phyloP scores from a whole-genome alignment of 1,140 invertebrate species.

The Drosophila parabipectinata region DNA sequence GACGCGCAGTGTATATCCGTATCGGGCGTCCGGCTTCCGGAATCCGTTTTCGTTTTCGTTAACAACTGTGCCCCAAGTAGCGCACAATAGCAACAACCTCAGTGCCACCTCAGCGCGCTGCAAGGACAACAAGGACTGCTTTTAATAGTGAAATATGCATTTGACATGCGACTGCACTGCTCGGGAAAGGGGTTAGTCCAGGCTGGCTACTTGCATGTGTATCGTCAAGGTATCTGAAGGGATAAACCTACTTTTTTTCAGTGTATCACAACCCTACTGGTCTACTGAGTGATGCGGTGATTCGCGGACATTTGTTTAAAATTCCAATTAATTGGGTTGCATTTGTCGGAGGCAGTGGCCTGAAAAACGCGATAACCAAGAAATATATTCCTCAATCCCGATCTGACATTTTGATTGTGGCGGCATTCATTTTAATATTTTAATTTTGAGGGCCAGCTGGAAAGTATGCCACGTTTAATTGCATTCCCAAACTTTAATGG shows the following conservation, averaged over 20 bases:
- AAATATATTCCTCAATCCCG: slow-evolving; percentile 42
- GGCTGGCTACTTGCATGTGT: slow-evolving; percentile 10
- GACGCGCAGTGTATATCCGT: too few species aligned
- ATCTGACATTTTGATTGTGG: slow-evolving; percentile 31
- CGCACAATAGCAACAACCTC: slow-evolving; percentile 17
- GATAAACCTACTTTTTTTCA: neutral
- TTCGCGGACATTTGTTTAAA: slow-evolving; percentile 59
- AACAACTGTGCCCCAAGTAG: slow-evolving; percentile 55
- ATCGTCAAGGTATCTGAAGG: neutral
- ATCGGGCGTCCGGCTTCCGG: slow-evolving; percentile 46
- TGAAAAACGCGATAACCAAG: slow-evolving; percentile 32
- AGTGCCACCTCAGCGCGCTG: neutral
- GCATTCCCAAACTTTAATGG: neutral
- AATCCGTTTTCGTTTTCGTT: slow-evolving; percentile 61
- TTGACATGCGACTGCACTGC: slow-evolving; percentile 68
- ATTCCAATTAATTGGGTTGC: slow-evolving; percentile 50
- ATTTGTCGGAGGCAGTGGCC: slow-evolving; percentile 35
- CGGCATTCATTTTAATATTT: slow-evolving; percentile 3
- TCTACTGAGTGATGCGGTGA: slow-evolving; percentile 20
- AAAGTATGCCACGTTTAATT: slow-evolving; percentile 36
- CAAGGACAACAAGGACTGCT: slow-evolving; percentile 38
- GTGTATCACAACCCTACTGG: slow-evolving; percentile 2
- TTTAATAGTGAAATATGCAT: slow-evolving; percentile 71
- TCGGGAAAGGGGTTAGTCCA: slow-evolving; percentile 9
- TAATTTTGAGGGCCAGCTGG: neutral